These are phyloP conservation scores for Aporophyla lueneburgensis DNA, from an alignment of 2,888 invertebrate genomes.

Conservation along the genomic window DNA sequence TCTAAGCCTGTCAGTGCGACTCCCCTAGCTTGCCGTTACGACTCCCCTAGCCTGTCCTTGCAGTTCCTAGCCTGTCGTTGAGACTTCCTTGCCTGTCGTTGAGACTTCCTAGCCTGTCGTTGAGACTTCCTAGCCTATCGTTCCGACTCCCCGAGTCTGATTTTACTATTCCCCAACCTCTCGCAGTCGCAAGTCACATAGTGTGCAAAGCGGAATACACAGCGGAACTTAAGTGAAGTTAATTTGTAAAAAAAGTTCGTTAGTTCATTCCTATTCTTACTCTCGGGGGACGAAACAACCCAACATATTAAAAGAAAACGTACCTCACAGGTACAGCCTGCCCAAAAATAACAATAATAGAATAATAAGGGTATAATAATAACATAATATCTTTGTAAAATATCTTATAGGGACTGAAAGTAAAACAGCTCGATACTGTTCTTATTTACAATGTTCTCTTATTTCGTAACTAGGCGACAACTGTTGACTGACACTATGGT, in stretches of 20 bases:
- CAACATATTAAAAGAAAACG: constrained; percentile 6
- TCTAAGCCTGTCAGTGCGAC: too few relatives aligned
- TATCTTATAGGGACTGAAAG: constrained; percentile 11
- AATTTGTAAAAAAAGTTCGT: not conserved
- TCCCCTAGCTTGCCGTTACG: not conserved
- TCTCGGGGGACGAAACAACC: not conserved
- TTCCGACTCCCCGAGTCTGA: not conserved
- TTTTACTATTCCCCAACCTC: not conserved
- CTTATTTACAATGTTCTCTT: constrained; percentile 32
- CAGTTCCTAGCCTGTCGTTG: not conserved
- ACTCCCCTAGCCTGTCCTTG: not conserved
- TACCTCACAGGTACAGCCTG: constrained; percentile 35
- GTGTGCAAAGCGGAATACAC: not conserved
- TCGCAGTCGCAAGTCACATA: not conserved
- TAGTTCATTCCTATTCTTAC: not conserved
- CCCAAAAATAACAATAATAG: constrained; percentile 2
- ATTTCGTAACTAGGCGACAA: constrained; percentile 18
- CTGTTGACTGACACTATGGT: not conserved
- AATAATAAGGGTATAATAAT: constrained; percentile 7
- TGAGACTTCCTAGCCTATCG: not conserved
- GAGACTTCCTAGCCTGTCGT: not conserved
- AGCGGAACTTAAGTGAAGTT: not conserved
- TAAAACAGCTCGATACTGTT: constrained; percentile 19
- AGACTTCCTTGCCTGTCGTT: not conserved
- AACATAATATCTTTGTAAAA: constrained; percentile 44